Evolutionary conservation across 2,113 vertebrate species (phyloP).

Genomic region (Tenrec ecaudatus): DNA sequence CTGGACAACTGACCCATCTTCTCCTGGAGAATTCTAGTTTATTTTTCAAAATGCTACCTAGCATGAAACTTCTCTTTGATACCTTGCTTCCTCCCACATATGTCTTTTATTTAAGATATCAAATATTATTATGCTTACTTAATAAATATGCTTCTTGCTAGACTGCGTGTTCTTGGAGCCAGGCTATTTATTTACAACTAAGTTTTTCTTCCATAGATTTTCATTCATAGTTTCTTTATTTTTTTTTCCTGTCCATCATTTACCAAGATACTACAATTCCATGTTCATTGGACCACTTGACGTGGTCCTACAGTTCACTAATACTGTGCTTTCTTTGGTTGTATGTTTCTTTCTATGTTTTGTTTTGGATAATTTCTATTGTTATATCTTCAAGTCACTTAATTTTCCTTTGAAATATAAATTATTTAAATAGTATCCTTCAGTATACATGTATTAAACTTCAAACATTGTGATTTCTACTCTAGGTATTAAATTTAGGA

Average conservation of each 20-base stretch:
- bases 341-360: not conserved
- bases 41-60: conserved; percentile 10
- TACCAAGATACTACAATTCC: not conserved
- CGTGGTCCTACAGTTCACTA: not conserved
- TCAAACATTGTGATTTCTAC: not conserved
- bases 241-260: not conserved
- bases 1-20: not conserved
- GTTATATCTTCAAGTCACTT: not conserved
- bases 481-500: not conserved
- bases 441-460: not conserved
- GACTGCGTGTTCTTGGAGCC: not conserved
- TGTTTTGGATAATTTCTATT: not conserved
- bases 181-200: not conserved
- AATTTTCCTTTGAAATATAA: not conserved
- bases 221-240: not conserved
- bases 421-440: not conserved
- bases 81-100: not conserved
- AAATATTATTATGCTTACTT: not conserved
- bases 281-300: not conserved
- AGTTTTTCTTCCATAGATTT: not conserved
- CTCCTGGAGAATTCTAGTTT: conserved; percentile 19
- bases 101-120: not conserved
- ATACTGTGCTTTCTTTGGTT: not conserved
- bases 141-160: not conserved
- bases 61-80: not conserved